Base-by-base conservation (phyloP, 2,113 vertebrate genomes). In the Ictalurus punctatus region DNA sequence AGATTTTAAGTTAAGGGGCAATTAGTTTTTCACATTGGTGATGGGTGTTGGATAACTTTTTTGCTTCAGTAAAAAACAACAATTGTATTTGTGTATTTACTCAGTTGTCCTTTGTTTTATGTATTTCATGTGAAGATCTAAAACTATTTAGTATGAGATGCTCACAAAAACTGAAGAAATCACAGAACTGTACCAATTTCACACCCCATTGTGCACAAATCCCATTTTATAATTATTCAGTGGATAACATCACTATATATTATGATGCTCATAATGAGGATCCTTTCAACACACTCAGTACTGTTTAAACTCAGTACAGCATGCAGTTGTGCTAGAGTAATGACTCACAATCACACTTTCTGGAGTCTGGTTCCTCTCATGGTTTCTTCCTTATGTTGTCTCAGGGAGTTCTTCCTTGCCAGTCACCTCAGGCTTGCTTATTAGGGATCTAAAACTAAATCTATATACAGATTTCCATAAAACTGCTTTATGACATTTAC, bases 341-440 rank as follows among this genome's bases (percentile, higher is more conserved):
- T 79, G 76, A 79, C 44, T 54, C 76, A 48, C 52, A 52, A 52
- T n/a, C 40, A 79, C 76, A 54, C 40, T 79, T 37, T 78, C 74
- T 25, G 40, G 37, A 44, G 13, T 79, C 76, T 25, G 74, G 40
- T 78, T 78, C 48, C 76, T 80, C 25, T 54, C 13, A 6, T 54
- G 76, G 25, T 54, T 54, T 78, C 76, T n/a, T 80, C 10, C 48
- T 79, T 21, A 76, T 48, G 8, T 76, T 2, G 8, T 44, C 37
- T 44, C 21, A 25, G 73, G 9, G 9, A 25, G 19, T 44, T 76
- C 27, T 44, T 27, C 6, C 25, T 80, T n/a, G 48, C 27, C 48
- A 78, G 10, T 56, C 16, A 19, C 2, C 52, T 58, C 5, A 54
- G 48, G 13, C 10, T 23, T 48, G 9, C 27, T 54, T 6, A 80